phyloP scores from a whole-genome alignment of 1,140 invertebrate genomes.

The Drosophila virilis region DNA sequence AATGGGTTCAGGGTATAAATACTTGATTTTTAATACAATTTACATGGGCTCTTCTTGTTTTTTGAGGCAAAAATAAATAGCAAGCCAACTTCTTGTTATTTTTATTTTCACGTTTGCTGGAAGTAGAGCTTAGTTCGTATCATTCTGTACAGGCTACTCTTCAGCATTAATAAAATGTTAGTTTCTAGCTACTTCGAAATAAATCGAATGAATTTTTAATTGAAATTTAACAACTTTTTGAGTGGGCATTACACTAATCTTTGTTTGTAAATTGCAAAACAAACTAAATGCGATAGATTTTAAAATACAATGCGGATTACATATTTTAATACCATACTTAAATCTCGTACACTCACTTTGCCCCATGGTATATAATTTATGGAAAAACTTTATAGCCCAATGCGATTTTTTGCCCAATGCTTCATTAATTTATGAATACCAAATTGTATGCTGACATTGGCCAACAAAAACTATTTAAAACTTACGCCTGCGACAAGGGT shows the following conservation, averaged over 20 bases:
- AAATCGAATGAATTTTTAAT: slow-evolving; percentile 54
- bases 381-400: slow-evolving; percentile 63
- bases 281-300: slow-evolving; percentile 3
- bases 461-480: slow-evolving; percentile 80
- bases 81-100: too few species aligned
- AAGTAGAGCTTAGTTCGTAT: too few species aligned
- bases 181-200: neutral
- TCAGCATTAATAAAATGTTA: neutral
- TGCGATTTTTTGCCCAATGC: slow-evolving; percentile 59
- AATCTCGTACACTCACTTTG: slow-evolving; percentile 35
- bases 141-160: neutral
- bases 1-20: too few species aligned
- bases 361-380: slow-evolving; percentile 59
- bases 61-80: too few species aligned
- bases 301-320: slow-evolving; percentile 60
- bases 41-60: too few species aligned
- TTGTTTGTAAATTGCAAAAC: too few species aligned
- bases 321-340: slow-evolving; percentile 57
- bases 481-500: slow-evolving; percentile 48
- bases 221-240: slow-evolving; percentile 21
- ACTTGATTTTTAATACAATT: too few species aligned
- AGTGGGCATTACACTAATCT: slow-evolving; percentile 9
- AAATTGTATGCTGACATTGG: slow-evolving; percentile 78
- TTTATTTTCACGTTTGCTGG: too few species aligned
- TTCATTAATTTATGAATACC: slow-evolving; percentile 82